Evolutionary conservation across 2,113 vertebrate species (phyloP), one percentile per base, ranked within the genome.

Genomic region (Geococcyx californianus): DNA sequence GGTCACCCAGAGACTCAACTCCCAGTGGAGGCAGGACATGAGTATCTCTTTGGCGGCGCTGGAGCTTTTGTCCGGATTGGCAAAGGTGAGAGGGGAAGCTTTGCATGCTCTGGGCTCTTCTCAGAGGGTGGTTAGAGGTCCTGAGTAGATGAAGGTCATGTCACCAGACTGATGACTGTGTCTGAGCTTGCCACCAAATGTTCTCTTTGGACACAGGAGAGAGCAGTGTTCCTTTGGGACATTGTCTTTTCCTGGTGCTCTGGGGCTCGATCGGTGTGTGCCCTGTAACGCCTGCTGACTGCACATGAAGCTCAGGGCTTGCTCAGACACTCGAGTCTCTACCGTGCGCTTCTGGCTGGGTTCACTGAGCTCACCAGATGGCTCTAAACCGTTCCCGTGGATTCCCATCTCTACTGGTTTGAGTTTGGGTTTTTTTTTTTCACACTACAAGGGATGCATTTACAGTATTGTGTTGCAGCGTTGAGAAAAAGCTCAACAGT

Each of bases 21-120:
- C 98, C 1, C 99, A 99, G 97, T 99, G 99, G 99, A 98, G 98
- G 83, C 98, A 99, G 85, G 99, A 99, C 95, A 99, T 99, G 99
- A 99, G 99, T 94, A 99, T 99, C 95, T 99, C 99, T 38, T 96
- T 99, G 89, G 99, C 99, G 78, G 99, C 99, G 24, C 97, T 99
- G 89, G 99, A 99, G 95, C 98, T 99, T 51, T 98, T 99, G 75
- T 99, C 99, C 77, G 99, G 99, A 68, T 97, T 99, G 58, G 99
- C 99, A 83, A 99, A 99, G 99, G 99, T 99, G 97, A 98, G 98
- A 34, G 28, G 4, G 47, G 59, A 45, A 36, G 23, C 34, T 85
- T 49, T 33, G 16, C 59, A 91, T 89, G 60, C 68, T 56, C 56
- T 83, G 52, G 12, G n/a, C 24, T 45, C 49, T 72, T 82, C 62